phyloP scores from a whole-genome alignment of 2,113 vertebrate species.

The Gallinago paraguaiae region DNA sequence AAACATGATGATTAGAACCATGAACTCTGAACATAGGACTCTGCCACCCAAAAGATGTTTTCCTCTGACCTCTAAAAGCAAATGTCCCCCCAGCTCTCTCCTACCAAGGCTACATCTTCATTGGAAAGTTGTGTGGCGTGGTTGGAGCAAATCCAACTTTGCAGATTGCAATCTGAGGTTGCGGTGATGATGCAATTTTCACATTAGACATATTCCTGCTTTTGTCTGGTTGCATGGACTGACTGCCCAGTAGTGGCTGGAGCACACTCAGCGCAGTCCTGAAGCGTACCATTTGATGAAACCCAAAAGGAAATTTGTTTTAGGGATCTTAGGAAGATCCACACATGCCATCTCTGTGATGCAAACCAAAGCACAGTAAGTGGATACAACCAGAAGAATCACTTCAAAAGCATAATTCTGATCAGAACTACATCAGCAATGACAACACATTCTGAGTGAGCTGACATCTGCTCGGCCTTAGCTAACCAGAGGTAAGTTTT shows the following conservation, averaged over 20 bases:
- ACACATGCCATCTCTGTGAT: not conserved
- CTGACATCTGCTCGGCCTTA: not conserved
- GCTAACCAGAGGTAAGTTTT: not conserved
- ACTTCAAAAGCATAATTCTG: not conserved
- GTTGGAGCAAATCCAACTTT: not conserved
- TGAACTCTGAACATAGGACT: not conserved
- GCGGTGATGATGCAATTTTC: not conserved
- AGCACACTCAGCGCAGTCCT: not conserved
- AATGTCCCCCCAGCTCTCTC: not conserved
- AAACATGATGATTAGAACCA: not conserved
- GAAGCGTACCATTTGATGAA: not conserved
- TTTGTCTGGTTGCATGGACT: not conserved
- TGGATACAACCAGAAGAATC: not conserved
- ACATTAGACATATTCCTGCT: not conserved
- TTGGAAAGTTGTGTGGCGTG: not conserved
- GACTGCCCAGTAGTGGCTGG: not conserved
- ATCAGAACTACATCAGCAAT: not conserved
- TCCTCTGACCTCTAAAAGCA: not conserved
- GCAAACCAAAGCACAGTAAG: not conserved
- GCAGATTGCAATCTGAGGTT: rapidly evolving
- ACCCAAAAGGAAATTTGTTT: not conserved
- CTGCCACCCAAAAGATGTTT: not conserved
- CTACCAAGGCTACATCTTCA: not conserved
- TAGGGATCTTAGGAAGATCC: not conserved
- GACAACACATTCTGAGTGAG: not conserved